Percentiles rank a stretch among this genome's conserved stretches.
Conservation (phyloP, 2,113 vertebrate genomes). For the Hepsetus odoe region DNA sequence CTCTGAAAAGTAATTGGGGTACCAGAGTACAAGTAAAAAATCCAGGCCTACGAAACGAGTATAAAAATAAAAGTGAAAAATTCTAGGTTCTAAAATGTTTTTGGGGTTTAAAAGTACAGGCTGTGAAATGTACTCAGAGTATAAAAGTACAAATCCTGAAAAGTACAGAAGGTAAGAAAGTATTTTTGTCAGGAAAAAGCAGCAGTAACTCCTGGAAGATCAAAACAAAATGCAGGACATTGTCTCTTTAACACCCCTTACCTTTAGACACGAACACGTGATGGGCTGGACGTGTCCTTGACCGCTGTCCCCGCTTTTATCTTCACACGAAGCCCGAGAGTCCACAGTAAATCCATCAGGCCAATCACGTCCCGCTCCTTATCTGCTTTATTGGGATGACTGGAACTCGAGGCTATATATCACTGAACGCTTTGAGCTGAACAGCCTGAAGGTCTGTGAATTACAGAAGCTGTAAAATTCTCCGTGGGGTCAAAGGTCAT, state of each 20-base stretch:
- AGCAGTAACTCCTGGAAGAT: no score
- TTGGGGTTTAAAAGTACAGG: no score
- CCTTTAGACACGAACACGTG: no score
- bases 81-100: no score
- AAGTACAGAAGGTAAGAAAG: no score
- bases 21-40: no score
- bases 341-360: conserved; percentile 3
- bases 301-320: not conserved
- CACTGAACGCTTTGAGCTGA: not conserved
- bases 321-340: not conserved
- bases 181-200: no score
- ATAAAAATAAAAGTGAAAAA: no score
- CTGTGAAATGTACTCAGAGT: no score
- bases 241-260: not conserved
- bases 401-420: not conserved
- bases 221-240: not conserved
- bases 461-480: not conserved
- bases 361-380: not conserved
- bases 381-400: not conserved
- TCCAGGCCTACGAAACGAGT: no score
- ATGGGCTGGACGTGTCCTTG: not conserved
- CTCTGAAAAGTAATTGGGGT: no score
- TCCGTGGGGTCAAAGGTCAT: not conserved
- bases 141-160: no score
- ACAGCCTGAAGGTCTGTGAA: not conserved